These are phyloP conservation scores for Argyrosomus japonicus DNA, from an alignment of 2,113 vertebrate genomes.

Conservation along the genomic window DNA sequence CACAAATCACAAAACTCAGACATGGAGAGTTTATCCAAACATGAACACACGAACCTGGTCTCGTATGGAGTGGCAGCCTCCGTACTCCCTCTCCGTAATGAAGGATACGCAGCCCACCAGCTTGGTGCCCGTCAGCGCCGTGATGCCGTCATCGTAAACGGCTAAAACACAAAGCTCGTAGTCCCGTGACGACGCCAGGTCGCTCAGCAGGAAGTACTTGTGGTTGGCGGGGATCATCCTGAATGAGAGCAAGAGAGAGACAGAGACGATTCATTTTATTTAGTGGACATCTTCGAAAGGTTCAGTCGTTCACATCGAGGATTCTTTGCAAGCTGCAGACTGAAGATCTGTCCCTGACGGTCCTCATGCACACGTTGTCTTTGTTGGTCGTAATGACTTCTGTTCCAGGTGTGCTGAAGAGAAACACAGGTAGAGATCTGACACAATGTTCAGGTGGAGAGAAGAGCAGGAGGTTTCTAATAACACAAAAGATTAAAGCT, in stretches of 20 bases:
- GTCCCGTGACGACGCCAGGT: slow-evolving; percentile 85
- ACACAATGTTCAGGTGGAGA: background rate
- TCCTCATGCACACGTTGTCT: background rate
- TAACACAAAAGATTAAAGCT: slow-evolving; percentile 20
- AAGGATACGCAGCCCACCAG: slow-evolving; percentile 87
- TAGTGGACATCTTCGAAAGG: no score
- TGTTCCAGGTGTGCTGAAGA: background rate
- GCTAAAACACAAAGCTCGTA: slow-evolving; percentile 88
- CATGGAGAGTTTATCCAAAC: no score
- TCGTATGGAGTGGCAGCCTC: slow-evolving; percentile 86
- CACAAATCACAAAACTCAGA: no score
- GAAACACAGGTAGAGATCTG: background rate
- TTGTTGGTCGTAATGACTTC: background rate
- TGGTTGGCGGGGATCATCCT: slow-evolving; percentile 88
- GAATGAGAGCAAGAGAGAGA: slow-evolving; percentile 19
- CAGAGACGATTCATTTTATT: background rate
- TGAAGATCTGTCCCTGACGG: background rate
- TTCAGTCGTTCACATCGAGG: no score
- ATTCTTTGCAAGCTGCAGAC: no score
- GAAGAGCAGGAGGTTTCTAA: slow-evolving; percentile 2
- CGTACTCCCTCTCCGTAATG: slow-evolving; percentile 84
- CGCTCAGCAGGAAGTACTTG: slow-evolving; percentile 85
- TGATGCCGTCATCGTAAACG: slow-evolving; percentile 87
- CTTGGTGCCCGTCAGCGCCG: slow-evolving; percentile 84
- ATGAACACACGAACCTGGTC: slow-evolving; percentile 75